Evolutionary conservation across 2,797 vertebrate genomes (phyloP).

Genomic region (Hapalemur alaotrensis): DNA sequence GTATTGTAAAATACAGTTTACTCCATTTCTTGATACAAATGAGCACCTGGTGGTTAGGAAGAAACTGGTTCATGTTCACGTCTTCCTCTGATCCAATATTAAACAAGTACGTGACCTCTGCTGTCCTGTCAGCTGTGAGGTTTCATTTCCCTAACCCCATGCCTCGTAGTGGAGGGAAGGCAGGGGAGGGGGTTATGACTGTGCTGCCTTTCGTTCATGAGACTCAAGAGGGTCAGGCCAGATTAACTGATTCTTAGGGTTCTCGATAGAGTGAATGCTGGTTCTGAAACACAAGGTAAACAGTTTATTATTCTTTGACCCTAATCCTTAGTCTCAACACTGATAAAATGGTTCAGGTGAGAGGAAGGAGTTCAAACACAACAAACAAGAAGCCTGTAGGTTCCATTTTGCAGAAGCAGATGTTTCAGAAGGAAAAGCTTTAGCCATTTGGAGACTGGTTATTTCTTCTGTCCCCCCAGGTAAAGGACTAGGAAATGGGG

Average conservation of each 20-base stretch:
- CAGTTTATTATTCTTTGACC: background rate
- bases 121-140: background rate
- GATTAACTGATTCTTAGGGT: background rate
- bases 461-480: background rate
- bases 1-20: background rate
- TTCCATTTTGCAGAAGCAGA: background rate
- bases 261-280: background rate
- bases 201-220: background rate
- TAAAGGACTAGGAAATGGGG: background rate
- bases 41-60: background rate
- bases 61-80: background rate
- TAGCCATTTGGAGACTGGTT: background rate
- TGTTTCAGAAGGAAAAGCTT: background rate
- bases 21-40: background rate
- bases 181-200: background rate
- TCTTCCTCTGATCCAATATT: background rate
- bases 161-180: background rate
- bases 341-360: background rate
- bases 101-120: background rate
- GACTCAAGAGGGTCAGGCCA: background rate
- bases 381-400: accelerated
- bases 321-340: background rate
- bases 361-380: background rate
- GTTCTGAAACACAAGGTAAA: conserved; percentile 5
- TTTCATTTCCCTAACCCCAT: background rate